Conservation (phyloP, 2,888 invertebrate genomes). For the Oscheius sp. region DNA sequence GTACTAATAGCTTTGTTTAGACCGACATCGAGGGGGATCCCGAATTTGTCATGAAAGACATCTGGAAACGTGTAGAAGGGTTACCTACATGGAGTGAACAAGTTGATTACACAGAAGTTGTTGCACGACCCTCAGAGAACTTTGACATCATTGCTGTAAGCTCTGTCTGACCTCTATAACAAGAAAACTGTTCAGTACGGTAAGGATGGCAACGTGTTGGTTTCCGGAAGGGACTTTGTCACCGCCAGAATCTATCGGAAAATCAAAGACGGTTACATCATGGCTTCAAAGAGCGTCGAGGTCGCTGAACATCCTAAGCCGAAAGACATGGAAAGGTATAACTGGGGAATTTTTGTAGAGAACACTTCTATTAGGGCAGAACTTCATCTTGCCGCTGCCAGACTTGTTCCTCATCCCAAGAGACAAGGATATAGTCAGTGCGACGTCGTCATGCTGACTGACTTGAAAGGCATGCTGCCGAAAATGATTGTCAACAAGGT, state of each 20-base stretch:
- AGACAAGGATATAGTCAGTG: slow-evolving; percentile 46
- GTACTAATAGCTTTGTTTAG: slow-evolving; percentile 7
- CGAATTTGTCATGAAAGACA: slow-evolving; percentile 48
- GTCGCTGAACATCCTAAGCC: slow-evolving; percentile 18
- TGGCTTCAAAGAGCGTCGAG: slow-evolving; percentile 55
- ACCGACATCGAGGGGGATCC: slow-evolving; percentile 40
- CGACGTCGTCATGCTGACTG: slow-evolving; percentile 58
- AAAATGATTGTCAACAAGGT: slow-evolving; percentile 53
- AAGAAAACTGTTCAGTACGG: slow-evolving; percentile 54
- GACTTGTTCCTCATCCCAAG: slow-evolving; percentile 48
- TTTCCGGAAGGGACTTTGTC: slow-evolving; percentile 61
- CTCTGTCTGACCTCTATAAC: neutral
- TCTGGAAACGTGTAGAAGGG: slow-evolving; percentile 49
- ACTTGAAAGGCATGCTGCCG: slow-evolving; percentile 58
- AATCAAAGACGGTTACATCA: slow-evolving; percentile 44
- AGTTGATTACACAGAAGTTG: slow-evolving; percentile 57
- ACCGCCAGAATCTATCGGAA: slow-evolving; percentile 55
- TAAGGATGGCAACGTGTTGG: slow-evolving; percentile 57
- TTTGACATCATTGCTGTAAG: slow-evolving; percentile 62
- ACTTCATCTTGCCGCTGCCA: slow-evolving; percentile 54
- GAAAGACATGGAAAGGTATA: slow-evolving; percentile 25
- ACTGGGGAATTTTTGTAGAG: neutral
- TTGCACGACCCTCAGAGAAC: slow-evolving; percentile 56
- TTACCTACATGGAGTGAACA: slow-evolving; percentile 64
- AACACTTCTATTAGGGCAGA: slow-evolving; percentile 39